Evolutionary conservation across 2,113 vertebrate genomes (phyloP), one percentile per base, ranked within the genome.

Genomic region (Callospermophilus lateralis): DNA sequence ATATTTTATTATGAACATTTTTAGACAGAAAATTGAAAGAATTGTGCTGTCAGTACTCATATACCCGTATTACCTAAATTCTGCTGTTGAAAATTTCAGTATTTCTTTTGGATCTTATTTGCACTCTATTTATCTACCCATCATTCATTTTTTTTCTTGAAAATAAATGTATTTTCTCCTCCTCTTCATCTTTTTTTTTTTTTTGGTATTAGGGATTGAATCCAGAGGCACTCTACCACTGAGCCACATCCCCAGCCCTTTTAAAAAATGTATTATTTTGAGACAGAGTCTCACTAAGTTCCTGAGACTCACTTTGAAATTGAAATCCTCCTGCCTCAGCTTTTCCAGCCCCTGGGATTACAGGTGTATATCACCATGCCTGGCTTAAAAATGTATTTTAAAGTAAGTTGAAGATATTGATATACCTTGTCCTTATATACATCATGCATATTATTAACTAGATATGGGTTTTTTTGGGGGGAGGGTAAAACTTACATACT

Each of bases 381-480:
- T 53, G 53, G 39, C 80, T 83, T 83, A 85, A 92, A 90, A 84
- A 51, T 51, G 0, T 83, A 76, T 92, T 80, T 95, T 48, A 89
- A n/a, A 86, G 12, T 85, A 94, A 93, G 28, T 94, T 94, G 80
- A 94, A 89, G 39, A 67, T 22, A 28, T 34, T 84, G 90, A 37
- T 10, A 48, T 63, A 86, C 19, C 94, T 70, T 39, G 81, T 37
- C 20, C 51, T 92, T 85, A 81, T 6, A 16, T 86, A 80, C 12
- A n/a, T 80, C 11, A 39, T 90, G 6, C 9, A 76, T 77, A 8
- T 68, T 93, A 55, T 77, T 83, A 67, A 72, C 42, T 48, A 70
- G 45, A 76, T 61, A 8, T 24, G 24, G 55, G 17, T 80, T 77
- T 61, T 85, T 93, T 88, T 48, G 53, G 53, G 17, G 17, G 8